Percentiles rank a stretch among this genome's conserved stretches.
These are phyloP conservation scores for Carposina sasakii DNA, from an alignment of 1,140 invertebrate genomes.

Conservation along the genomic window DNA sequence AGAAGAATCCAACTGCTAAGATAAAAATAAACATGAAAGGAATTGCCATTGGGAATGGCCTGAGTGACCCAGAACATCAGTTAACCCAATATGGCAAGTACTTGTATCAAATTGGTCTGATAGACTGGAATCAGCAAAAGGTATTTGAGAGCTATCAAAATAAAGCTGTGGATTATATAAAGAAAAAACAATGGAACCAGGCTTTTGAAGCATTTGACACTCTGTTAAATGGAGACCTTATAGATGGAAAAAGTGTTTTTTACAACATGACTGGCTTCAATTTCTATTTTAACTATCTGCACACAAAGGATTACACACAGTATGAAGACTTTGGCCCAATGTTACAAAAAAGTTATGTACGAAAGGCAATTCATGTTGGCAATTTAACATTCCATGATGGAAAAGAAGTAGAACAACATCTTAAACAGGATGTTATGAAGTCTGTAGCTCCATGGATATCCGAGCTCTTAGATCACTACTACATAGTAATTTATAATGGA, in stretches of 20 bases:
- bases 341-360: slow-evolving; percentile 74
- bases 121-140: slow-evolving; percentile 78
- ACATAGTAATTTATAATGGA: slow-evolving; percentile 85
- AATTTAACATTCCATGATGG: slow-evolving; percentile 79
- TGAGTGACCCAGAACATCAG: slow-evolving; percentile 87
- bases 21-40: slow-evolving; percentile 80
- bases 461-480: slow-evolving; percentile 79
- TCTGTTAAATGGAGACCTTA: slow-evolving; percentile 81
- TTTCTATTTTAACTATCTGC: slow-evolving; percentile 87
- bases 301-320: slow-evolving; percentile 67
- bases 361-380: slow-evolving; percentile 88
- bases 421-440: slow-evolving; percentile 87
- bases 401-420: slow-evolving; percentile 76
- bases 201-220: slow-evolving; percentile 82
- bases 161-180: slow-evolving; percentile 74
- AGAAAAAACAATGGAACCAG: slow-evolving; percentile 75
- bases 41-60: slow-evolving; percentile 89
- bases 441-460: slow-evolving; percentile 84
- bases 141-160: slow-evolving; percentile 77
- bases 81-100: slow-evolving; percentile 85
- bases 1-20: slow-evolving; percentile 68
- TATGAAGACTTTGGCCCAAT: slow-evolving; percentile 70
- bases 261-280: slow-evolving; percentile 85
- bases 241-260: slow-evolving; percentile 77
- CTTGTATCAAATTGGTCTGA: slow-evolving; percentile 85